Conservation (phyloP, 2,113 vertebrate genomes). For the Proteles cristata region DNA sequence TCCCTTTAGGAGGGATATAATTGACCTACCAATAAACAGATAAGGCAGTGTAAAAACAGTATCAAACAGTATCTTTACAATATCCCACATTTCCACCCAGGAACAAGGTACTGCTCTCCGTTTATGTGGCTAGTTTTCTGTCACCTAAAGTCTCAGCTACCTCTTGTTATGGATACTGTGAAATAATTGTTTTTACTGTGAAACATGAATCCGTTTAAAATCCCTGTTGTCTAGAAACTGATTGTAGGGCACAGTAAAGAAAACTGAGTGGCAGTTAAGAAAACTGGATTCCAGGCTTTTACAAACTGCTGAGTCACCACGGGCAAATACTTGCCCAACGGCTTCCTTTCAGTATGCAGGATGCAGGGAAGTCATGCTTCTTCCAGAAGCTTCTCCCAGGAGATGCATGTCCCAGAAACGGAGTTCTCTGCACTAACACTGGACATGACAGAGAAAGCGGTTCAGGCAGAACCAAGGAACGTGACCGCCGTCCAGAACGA, state of each 20-base stretch:
- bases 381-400: not conserved
- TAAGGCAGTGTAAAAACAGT: not conserved
- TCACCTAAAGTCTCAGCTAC: not conserved
- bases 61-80: not conserved
- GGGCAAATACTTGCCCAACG: not conserved
- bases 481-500: rapidly evolving
- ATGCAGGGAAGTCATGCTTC: rapidly evolving
- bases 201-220: not conserved
- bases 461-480: not conserved
- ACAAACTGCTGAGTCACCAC: not conserved
- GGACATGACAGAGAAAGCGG: too few relatives aligned
- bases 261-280: not conserved
- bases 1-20: not conserved
- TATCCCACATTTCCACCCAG: not conserved
- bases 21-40: not conserved
- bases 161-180: not conserved
- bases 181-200: not conserved
- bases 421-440: not conserved
- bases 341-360: not conserved
- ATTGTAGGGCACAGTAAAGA: not conserved
- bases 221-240: not conserved
- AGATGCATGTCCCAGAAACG: rapidly evolving
- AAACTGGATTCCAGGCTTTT: not conserved
- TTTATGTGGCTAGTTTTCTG: not conserved
- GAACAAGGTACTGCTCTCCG: not conserved